Evolutionary conservation across 2,797 vertebrate genomes (phyloP), one percentile per base, ranked within the genome.

Genomic region (Thalassophryne amazonica): DNA sequence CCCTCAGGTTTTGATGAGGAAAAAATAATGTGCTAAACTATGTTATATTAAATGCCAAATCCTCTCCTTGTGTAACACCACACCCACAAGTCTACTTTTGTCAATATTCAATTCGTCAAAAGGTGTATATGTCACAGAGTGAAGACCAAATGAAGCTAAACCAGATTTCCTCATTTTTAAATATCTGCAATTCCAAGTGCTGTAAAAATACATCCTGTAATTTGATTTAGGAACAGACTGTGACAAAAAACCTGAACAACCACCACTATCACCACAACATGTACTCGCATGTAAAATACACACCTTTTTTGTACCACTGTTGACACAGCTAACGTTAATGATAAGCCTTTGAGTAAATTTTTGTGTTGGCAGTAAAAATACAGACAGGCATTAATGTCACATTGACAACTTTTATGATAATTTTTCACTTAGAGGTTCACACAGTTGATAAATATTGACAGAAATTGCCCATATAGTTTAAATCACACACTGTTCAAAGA

Each of bases 21-120:
- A 18, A 30, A 40, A 83, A 78, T 76, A 76, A 85, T 82, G 82
- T 77, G 78, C 69, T 67, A 70, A 76, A 74, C 76, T 72, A 78
- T 43, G 46, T 18, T 59, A 62, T n/a, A 64, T 73, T 61, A 82
- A 76, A 75, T 55, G 30, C 54, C 67, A 77, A 80, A 76, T 69
- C 69, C 73, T 80, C 58, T 76, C 28, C 73, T 78, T 66, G 65
- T 64, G 71, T 59, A 75, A 69, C 72, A 76, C 68, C 74, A 69
- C 73, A 80, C 77, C 73, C 58, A 75, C 57, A 73, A 35, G 56
- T 81, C 69, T 67, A 62, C 60, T 60, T 75, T 61, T 72, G 49
- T 60, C 66, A 48, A 52, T 8, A 35, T 36, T 7, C 28, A 32
- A 60, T 47, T 61, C 40, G 54, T 19, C 32, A 46, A 55, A 36